A percentile compares a stretch with the other conserved stretches of the same genome.
phyloP scores from a whole-genome alignment of 1,140 invertebrate species.

The Glossosoma conforme region DNA sequence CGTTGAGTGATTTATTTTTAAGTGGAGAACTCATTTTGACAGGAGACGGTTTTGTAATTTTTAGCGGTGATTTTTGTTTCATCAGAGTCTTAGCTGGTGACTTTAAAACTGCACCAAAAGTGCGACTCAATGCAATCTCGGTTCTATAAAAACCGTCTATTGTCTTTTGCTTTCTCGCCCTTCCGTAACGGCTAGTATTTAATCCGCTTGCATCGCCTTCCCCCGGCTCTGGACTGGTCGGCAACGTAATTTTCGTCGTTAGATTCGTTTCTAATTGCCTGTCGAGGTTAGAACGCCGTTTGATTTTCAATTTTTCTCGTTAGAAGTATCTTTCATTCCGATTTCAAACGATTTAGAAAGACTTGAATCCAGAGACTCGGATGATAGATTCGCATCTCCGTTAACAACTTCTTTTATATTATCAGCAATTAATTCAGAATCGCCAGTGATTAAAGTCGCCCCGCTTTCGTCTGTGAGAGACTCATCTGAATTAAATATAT shows the following conservation, averaged over 20 bases:
- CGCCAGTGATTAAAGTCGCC: too few relatives aligned
- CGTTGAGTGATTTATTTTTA: conserved; percentile 4
- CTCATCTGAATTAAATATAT: too few relatives aligned
- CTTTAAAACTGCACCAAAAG: background rate
- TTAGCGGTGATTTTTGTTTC: conserved; percentile 27
- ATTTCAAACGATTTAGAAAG: background rate
- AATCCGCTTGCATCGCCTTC: conserved; percentile 17
- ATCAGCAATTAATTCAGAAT: too few relatives aligned
- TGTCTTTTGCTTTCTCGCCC: conserved; percentile 39
- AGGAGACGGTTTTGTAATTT: conserved; percentile 35
- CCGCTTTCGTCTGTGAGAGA: too few relatives aligned
- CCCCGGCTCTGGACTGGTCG: conserved; percentile 1
- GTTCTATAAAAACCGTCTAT: conserved; percentile 33
- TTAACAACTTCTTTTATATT: too few relatives aligned
- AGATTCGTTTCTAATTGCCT: conserved; percentile 14
- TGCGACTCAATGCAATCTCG: conserved; percentile 8
- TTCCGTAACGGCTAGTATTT: conserved; percentile 46
- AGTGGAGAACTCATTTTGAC: conserved; percentile 13
- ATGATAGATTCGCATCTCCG: too few relatives aligned
- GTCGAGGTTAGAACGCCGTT: conserved; percentile 5
- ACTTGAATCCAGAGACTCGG: background rate
- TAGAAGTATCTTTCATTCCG: background rate
- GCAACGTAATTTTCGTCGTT: conserved; percentile 10
- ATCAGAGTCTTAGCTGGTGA: conserved; percentile 8
- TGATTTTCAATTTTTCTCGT: background rate